Evolutionary conservation across 1,140 invertebrate species (phyloP).

Genomic region (Stenopsyche tienmushanensis): DNA sequence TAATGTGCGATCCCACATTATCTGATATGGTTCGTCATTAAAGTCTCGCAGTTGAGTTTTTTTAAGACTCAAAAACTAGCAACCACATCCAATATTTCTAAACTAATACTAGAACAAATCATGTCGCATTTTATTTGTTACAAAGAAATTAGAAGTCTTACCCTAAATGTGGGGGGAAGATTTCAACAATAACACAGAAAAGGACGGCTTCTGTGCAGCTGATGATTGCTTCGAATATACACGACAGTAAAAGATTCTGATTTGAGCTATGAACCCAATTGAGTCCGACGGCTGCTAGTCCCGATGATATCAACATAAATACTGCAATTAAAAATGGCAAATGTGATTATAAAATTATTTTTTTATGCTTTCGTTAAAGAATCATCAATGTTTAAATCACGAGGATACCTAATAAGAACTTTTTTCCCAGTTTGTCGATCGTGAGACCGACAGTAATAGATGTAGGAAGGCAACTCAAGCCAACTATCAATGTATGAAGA

Average conservation of each 20-base stretch:
- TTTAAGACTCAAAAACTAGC: too few relatives aligned
- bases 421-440: slow-evolving; percentile 59
- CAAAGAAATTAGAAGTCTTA: too few relatives aligned
- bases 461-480: slow-evolving; percentile 57
- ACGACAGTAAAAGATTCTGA: slow-evolving; percentile 57
- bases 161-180: slow-evolving; percentile 54
- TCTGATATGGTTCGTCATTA: too few relatives aligned
- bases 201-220: slow-evolving; percentile 60
- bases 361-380: neutral
- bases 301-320: slow-evolving; percentile 59
- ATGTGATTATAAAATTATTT: slow-evolving; percentile 1
- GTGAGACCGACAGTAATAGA: slow-evolving; percentile 57
- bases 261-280: slow-evolving; percentile 57
- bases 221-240: slow-evolving; percentile 59
- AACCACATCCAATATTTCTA: too few relatives aligned
- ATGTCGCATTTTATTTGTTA: too few relatives aligned
- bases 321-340: slow-evolving; percentile 44
- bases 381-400: neutral
- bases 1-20: too few relatives aligned
- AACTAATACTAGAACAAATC: too few relatives aligned
- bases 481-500: slow-evolving; percentile 57
- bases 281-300: slow-evolving; percentile 56
- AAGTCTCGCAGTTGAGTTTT: too few relatives aligned
- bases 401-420: slow-evolving; percentile 54
- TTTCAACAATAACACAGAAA: slow-evolving; percentile 60